Conservation (phyloP, 2,113 vertebrate species). For the Pseudorectes ferrugineus region DNA sequence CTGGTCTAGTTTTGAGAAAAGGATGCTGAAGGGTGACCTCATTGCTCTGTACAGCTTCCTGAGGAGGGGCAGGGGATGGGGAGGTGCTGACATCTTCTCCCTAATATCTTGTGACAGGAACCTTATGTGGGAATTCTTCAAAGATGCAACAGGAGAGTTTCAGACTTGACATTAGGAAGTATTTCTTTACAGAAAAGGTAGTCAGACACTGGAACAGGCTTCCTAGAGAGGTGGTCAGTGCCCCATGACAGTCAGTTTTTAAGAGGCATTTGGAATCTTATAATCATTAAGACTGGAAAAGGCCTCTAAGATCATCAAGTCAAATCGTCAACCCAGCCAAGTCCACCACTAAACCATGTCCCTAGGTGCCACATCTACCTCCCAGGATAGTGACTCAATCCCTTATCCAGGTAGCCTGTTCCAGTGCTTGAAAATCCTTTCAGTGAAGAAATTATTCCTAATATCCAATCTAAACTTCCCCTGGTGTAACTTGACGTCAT, state of each 20-base stretch:
- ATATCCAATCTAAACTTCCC: background rate
- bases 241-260: background rate
- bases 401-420: background rate
- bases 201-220: background rate
- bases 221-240: background rate
- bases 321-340: background rate
- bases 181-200: background rate
- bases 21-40: background rate
- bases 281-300: background rate
- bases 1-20: background rate
- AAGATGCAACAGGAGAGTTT: background rate
- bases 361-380: background rate
- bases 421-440: background rate
- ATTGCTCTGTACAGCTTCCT: background rate
- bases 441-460: background rate
- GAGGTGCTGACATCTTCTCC: background rate
- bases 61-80: background rate
- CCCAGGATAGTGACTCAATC: background rate
- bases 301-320: background rate
- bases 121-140: background rate
- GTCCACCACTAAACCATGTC: background rate
- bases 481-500: background rate
- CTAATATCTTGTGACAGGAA: background rate
- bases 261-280: background rate
- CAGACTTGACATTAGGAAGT: background rate